phyloP scores from a whole-genome alignment of 2,888 invertebrate species.

The Apocheima hispidaria region DNA sequence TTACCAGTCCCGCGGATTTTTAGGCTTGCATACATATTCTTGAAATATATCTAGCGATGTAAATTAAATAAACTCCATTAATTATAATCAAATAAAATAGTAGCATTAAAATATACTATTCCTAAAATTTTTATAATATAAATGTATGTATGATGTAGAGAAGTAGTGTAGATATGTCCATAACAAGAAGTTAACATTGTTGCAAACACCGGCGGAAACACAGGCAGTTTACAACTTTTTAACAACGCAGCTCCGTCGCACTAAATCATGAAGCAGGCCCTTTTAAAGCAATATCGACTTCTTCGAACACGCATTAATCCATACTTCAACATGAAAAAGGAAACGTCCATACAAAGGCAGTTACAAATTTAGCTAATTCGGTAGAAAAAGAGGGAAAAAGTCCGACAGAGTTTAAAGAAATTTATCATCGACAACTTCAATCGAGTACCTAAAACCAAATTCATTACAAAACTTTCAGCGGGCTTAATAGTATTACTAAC shows the following conservation, averaged over 20 bases:
- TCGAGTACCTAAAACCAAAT: too few species aligned
- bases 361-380: conserved; percentile 65
- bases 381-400: conserved; percentile 44
- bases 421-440: conserved; percentile 10
- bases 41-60: too few species aligned
- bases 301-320: conserved; percentile 84
- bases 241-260: conserved; percentile 75
- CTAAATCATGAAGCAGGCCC: conserved; percentile 82
- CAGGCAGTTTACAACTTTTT: conserved; percentile 85
- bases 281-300: conserved; percentile 84
- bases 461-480: too few species aligned
- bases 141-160: neutral
- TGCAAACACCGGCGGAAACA: conserved; percentile 79
- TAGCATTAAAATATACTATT: too few species aligned
- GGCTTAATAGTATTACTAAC: too few species aligned
- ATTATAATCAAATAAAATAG: too few species aligned
- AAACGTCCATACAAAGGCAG: conserved; percentile 73
- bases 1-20: too few species aligned
- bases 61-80: too few species aligned
- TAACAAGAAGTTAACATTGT: conserved; percentile 63
- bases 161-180: neutral
- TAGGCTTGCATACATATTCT: too few species aligned
- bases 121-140: too few species aligned
- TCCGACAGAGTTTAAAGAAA: conserved; percentile 29
- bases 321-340: conserved; percentile 81